These are phyloP conservation scores for Danio tinwini DNA, from an alignment of 2,797 vertebrate genomes.

Conservation along the genomic window DNA sequence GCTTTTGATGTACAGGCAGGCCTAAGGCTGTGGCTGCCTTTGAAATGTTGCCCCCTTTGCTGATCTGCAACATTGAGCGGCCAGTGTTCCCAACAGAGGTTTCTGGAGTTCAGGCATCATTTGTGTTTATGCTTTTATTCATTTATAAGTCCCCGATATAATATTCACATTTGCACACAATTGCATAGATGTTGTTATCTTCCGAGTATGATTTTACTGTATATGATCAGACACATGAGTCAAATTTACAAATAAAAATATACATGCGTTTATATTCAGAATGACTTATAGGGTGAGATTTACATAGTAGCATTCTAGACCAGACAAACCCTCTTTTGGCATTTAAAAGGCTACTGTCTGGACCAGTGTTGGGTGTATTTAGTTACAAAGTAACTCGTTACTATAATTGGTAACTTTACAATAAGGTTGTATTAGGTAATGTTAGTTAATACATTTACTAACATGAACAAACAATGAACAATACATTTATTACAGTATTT, in stretches of 20 bases:
- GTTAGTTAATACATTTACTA: too few relatives aligned
- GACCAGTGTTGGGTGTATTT: too few relatives aligned
- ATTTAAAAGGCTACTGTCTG: too few relatives aligned
- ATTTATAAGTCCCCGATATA: not conserved
- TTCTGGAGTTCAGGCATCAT: constrained; percentile 19
- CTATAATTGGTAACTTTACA: too few relatives aligned
- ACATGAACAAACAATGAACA: too few relatives aligned
- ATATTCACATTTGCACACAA: not conserved
- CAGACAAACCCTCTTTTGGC: too few relatives aligned
- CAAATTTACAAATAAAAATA: not conserved
- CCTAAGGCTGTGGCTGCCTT: constrained; percentile 57
- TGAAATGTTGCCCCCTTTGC: constrained; percentile 39
- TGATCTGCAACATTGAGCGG: constrained; percentile 32
- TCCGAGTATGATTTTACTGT: not conserved
- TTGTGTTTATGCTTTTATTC: constrained; percentile 7
- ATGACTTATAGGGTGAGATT: too few relatives aligned
- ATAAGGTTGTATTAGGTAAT: too few relatives aligned
- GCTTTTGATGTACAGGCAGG: constrained; percentile 44
- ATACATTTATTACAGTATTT: too few relatives aligned
- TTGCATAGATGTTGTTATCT: not conserved
- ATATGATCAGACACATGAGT: not conserved
- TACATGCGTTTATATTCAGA: too few relatives aligned
- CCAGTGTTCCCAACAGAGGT: constrained; percentile 31
- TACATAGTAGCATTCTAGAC: too few relatives aligned
- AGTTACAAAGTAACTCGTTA: too few relatives aligned